Percentiles rank a stretch among this genome's conserved stretches.
Conservation (phyloP, 2,888 invertebrate species). For the Drosophila pegasa region DNA sequence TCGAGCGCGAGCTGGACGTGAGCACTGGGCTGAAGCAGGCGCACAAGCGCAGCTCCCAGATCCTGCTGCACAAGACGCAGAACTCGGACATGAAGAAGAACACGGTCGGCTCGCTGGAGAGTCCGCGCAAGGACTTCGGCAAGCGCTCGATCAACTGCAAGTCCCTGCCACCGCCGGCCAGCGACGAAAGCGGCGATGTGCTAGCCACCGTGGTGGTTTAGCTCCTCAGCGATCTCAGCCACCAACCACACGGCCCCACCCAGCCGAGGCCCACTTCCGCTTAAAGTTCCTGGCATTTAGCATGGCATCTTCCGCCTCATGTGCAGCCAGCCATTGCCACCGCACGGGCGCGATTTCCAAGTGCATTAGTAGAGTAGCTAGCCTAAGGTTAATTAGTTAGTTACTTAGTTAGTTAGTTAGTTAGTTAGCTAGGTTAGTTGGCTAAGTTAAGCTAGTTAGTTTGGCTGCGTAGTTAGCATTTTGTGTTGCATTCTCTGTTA, state of each 20-base stretch:
- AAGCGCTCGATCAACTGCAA: slow-evolving; percentile 89
- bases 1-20: slow-evolving; percentile 84
- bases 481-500: slow-evolving; percentile 59
- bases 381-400: slow-evolving; percentile 29
- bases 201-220: slow-evolving; percentile 87
- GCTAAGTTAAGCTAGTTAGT: slow-evolving; percentile 25
- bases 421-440: slow-evolving; percentile 19
- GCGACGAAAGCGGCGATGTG: slow-evolving; percentile 85
- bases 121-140: slow-evolving; percentile 90
- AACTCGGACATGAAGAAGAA: slow-evolving; percentile 94
- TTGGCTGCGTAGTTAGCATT: slow-evolving; percentile 59
- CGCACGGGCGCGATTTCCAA: slow-evolving; percentile 71
- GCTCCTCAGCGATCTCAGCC: slow-evolving; percentile 61
- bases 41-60: slow-evolving; percentile 87
- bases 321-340: slow-evolving; percentile 53
- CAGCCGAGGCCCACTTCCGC: slow-evolving; percentile 33
- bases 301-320: slow-evolving; percentile 41
- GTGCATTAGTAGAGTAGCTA: slow-evolving; percentile 72
- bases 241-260: slow-evolving; percentile 16
- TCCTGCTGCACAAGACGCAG: slow-evolving; percentile 92
- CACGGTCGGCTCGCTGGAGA: slow-evolving; percentile 88
- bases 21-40: slow-evolving; percentile 82
- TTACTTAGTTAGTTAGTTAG: slow-evolving; percentile 38
- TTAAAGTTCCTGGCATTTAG: slow-evolving; percentile 66
- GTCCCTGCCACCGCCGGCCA: slow-evolving; percentile 80